Conservation (phyloP, 35 echinoderm and acorn worm species). For the Anneissia japonica region DNA sequence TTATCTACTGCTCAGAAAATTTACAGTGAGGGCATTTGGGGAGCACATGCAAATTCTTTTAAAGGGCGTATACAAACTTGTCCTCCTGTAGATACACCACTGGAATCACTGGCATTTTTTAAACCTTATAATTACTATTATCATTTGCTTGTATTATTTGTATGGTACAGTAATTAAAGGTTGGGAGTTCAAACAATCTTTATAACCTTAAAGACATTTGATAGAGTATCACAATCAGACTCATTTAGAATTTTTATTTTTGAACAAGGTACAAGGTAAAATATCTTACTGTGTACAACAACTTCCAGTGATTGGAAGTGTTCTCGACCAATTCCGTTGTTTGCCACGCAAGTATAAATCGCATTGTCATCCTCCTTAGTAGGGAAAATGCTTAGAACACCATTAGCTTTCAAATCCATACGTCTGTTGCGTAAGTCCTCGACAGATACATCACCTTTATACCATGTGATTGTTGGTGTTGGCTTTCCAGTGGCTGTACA, state of each 20-base stretch:
- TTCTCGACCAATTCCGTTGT: slow-evolving; percentile 57
- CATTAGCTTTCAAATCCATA: slow-evolving; percentile 21
- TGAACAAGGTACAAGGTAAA: background rate
- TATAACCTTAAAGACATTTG: no score
- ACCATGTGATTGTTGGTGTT: slow-evolving; percentile 39
- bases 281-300: background rate
- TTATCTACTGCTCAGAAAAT: no score
- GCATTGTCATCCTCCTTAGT: slow-evolving; percentile 47
- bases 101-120: no score
- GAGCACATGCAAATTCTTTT: no score
- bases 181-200: no score
- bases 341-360: slow-evolving; percentile 57
- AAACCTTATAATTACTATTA: no score
- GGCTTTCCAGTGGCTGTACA: slow-evolving; percentile 28
- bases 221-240: no score
- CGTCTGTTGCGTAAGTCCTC: slow-evolving; percentile 12
- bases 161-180: no score
- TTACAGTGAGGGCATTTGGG: no score
- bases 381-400: slow-evolving; percentile 46
- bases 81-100: no score
- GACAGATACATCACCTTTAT: slow-evolving; percentile 16
- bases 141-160: no score
- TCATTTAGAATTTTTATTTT: background rate
- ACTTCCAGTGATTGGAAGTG: background rate
- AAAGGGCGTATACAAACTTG: no score